These are phyloP conservation scores for Pangasianodon hypophthalmus DNA, from an alignment of 2,113 vertebrate genomes.

Conservation along the genomic window DNA sequence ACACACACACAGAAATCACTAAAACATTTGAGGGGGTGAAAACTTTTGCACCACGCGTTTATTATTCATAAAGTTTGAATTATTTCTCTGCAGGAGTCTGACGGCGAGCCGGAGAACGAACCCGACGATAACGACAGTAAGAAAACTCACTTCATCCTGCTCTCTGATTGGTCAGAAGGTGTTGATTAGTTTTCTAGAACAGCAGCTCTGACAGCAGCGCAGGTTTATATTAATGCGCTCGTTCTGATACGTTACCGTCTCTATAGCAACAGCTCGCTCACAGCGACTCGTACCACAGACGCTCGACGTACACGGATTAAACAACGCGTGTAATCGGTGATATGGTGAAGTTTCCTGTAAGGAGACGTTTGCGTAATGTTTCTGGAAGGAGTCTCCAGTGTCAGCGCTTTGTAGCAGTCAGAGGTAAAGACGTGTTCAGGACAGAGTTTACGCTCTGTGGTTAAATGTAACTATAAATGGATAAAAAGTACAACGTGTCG, in stretches of 20 bases:
- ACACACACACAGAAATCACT: neutral
- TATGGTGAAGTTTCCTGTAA: too few species aligned
- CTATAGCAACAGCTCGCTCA: neutral
- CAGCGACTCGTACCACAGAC: too few species aligned
- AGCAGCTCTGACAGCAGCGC: neutral
- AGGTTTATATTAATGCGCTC: neutral
- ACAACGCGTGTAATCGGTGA: too few species aligned
- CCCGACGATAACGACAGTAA: conserved; percentile 47
- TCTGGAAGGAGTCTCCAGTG: neutral
- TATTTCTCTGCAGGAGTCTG: conserved; percentile 28
- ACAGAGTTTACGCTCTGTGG: too few species aligned
- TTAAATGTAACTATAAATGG: neutral
- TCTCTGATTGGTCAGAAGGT: neutral
- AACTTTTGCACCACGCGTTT: neutral
- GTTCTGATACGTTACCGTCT: neutral
- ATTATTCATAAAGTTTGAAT: neutral
- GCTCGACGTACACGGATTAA: too few species aligned
- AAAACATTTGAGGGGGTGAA: neutral
- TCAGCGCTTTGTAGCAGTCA: neutral
- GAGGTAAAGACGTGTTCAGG: neutral
- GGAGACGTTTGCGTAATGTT: too few species aligned
- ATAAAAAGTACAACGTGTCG: neutral
- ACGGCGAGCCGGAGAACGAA: conserved; percentile 13
- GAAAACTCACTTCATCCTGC: neutral
- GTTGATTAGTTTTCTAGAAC: neutral